Evolutionary conservation across 2,113 vertebrate genomes (phyloP), one percentile per base, ranked within the genome.

Genomic region (rabbit (Oryctolagus cuniculus)): DNA sequence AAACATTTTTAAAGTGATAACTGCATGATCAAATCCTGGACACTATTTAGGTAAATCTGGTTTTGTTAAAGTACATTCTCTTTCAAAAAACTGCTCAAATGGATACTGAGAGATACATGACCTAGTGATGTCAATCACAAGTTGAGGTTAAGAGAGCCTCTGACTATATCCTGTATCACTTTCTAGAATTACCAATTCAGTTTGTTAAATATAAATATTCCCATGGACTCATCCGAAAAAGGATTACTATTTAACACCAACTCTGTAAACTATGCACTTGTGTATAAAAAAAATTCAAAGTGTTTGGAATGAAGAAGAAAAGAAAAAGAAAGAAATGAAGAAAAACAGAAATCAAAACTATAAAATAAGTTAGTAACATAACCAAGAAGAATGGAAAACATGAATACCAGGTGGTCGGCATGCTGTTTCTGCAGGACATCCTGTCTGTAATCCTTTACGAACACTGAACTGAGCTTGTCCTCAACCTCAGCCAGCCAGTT

Each of bases 401-500:
- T 83, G 95, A 98, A 93, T 99, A 99, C 99, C 99, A 99, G 98
- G 72, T 99, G 98, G 97, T 99, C 98, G 75, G 99, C 99, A 98
- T 99, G 99, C 97, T 99, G 99, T 98, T 99, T 99, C 97, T 99
- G 98, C 97, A 99, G 98, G 98, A 99, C 97, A 95, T 99, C 99
- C 90, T 98, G 99, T 98, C 98, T 99, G 99, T 99, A 99, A 98
- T 99, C 99, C 98, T 99, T 99, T 96, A 99, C 87, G 49, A 98
- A 98, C 95, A 99, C 99, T 97, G 98, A 99, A 96, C 98, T 91
- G 96, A 99, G 99, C 49, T 99, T 99, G 98, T 99, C 99, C 98
- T 99, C 99, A 96, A 99, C 99, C 98, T 99, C 99, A 8, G 99
- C 99, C 98, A 99, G 98, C 99, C 99, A 99, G 99, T 99, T 99